Conservation (phyloP, 2,888 invertebrate genomes). For the Orthosia gothica region DNA sequence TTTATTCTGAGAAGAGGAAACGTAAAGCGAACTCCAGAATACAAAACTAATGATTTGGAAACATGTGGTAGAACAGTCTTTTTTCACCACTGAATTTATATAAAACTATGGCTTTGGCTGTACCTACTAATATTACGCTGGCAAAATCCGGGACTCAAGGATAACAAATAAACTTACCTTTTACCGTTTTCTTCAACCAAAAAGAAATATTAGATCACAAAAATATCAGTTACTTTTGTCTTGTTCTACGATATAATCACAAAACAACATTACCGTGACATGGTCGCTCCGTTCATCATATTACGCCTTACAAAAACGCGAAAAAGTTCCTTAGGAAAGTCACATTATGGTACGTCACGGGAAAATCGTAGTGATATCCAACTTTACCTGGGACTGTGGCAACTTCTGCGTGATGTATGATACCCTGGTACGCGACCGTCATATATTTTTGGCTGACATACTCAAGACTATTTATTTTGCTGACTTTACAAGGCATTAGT, state of each 20-base stretch:
- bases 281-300: slow-evolving; percentile 54
- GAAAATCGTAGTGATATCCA: slow-evolving; percentile 74
- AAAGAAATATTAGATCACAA: slow-evolving; percentile 53
- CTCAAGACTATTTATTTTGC: slow-evolving; percentile 60
- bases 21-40: neutral
- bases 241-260: slow-evolving; percentile 57
- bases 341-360: slow-evolving; percentile 70
- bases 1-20: slow-evolving; percentile 27
- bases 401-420: slow-evolving; percentile 73
- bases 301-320: slow-evolving; percentile 60
- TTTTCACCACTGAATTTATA: neutral
- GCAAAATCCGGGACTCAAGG: too few species aligned
- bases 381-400: slow-evolving; percentile 58
- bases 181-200: slow-evolving; percentile 5
- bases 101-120: neutral
- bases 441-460: slow-evolving; percentile 63
- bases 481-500: slow-evolving; percentile 57
- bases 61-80: neutral
- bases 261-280: slow-evolving; percentile 59
- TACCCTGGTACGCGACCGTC: slow-evolving; percentile 67
- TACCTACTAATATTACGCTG: neutral
- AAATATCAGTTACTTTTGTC: slow-evolving; percentile 40
- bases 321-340: slow-evolving; percentile 69
- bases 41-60: neutral
- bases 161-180: too few species aligned